Evolutionary conservation across 2,888 invertebrate genomes (phyloP).

Genomic region (Eilema caniola): DNA sequence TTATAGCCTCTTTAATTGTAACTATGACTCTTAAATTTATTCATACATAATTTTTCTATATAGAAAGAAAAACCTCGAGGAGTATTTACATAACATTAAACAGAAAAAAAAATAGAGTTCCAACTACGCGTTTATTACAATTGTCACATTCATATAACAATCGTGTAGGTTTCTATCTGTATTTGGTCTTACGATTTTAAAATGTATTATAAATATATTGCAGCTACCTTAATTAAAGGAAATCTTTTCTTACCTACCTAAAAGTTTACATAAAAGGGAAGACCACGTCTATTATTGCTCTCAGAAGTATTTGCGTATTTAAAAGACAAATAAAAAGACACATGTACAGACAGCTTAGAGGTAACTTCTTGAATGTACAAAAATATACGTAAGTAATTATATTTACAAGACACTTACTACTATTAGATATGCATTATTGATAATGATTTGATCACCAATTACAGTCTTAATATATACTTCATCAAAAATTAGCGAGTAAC

Average conservation of each 20-base stretch:
- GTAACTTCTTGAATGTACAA: conserved; percentile 45
- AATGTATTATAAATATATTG: not conserved
- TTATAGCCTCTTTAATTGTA: conserved; percentile 4
- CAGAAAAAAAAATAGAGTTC: not conserved
- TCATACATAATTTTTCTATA: not conserved
- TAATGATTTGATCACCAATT: conserved; percentile 13
- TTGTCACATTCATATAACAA: too few species aligned
- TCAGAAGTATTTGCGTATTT: not conserved
- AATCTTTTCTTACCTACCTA: conserved; percentile 1
- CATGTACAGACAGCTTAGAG: conserved; percentile 7
- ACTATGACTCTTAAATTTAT: not conserved
- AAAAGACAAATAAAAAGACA: not conserved
- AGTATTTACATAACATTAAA: not conserved
- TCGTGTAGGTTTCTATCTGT: not conserved
- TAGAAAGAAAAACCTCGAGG: not conserved
- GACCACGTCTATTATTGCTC: not conserved
- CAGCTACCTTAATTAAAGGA: not conserved
- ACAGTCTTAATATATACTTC: not conserved
- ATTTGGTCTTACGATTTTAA: not conserved
- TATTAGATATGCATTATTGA: conserved; percentile 36
- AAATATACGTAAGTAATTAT: conserved; percentile 28
- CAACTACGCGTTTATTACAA: not conserved
- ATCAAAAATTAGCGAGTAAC: not conserved
- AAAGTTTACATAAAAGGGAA: not conserved
- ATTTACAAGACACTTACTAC: conserved; percentile 35